Base-by-base conservation (phyloP, 2,113 vertebrate genomes). In the Semicossyphus pulcher region DNA sequence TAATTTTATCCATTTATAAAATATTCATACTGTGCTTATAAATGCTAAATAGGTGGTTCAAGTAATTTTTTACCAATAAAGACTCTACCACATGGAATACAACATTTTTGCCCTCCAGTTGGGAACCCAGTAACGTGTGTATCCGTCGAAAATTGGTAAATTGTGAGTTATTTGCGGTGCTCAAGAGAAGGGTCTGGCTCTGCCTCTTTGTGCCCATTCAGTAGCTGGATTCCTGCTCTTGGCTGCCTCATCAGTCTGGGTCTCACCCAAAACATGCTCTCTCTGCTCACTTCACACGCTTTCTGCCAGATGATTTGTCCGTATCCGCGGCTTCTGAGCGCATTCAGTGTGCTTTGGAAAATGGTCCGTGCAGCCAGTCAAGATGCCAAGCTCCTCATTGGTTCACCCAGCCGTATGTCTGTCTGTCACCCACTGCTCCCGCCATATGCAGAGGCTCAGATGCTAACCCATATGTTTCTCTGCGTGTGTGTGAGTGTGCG, bases 381-480 rank as follows among this genome's bases (percentile, higher is more conserved):
- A 52, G 73, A 86, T 89, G 89, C 83, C 88, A 91, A 69, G 62
- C 59, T 82, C 72, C 42, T 78, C 76, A 61, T 64, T 66, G 78
- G 80, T 87, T 88, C 78, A 69, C 64, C 45, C 82, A 75, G 78
- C 85, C 90, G 71, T 90, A 91, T 93, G 91, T 89, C 84, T 81
- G 81, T 84, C 88, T 89, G 85, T 88, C 88, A 87, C 90, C 88
- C 84, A 78, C 61, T 78, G 90, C 79, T 86, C 69, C 69, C 81
- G 80, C 87, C 89, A 83, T 81, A 86, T 90, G 90, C 70, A 80
- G 57, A 8, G 67, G 42, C 87, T 92, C 92, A 83, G 86, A 89
- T 78, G 79, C 78, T 84, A 25, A 6, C 66, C 90, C 91, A 92
- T 93, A 91, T 93, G 91, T 91, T 88, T 72, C 76, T 64, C 76